Evolutionary conservation across 1,140 invertebrate species (phyloP), one percentile per base, ranked within the genome.

Genomic region (Wiebesia pumilae): DNA sequence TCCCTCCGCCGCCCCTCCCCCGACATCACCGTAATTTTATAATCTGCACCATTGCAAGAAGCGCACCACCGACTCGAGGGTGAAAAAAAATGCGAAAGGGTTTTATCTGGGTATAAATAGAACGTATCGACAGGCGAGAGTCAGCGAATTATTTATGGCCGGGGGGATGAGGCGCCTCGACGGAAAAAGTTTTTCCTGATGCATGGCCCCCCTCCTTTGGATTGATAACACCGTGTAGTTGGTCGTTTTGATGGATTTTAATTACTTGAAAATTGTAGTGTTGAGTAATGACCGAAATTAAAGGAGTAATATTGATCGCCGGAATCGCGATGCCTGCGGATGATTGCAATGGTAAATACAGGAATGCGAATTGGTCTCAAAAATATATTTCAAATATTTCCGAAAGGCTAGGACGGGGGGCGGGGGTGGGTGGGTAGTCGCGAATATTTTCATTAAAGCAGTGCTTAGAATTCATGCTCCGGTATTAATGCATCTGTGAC

Each of bases 21-120:
- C 58, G 10, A 62, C 21, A 4, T 62, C n/a, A n/a, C 3, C 58
- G 27, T 14, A 62, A 10, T 62, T 54, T 54, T 54, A 54, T 54
- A 54, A 54, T 54, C 51, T 54, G 19, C 19, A 16, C 35, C 24
- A 47, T 6, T 30, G 38, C 27, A 58, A 35, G 21, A 65, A 80
- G n/a, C 54, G 10, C 67, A 51, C 24, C 81, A 71, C 24, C 51
- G 73, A 83, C 24, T 19, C 69, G 73, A 80, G 69, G 54, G 71
- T 75, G 69, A 51, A 67, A 86, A 62, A 81, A 81, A 81, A 69
- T 77, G 71, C 80, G 78, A 81, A 77, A 47, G 51, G 47, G 30
- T 67, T 79, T 77, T 85, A 85, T 85, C 35, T 43, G 69, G 24
- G 79, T 81, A 71, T 79, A 80, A 85, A 80, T 85, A 71, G 75